These are phyloP conservation scores for Pristionchus exspectatus DNA, from an alignment of 2,888 invertebrate species.

Conservation along the genomic window DNA sequence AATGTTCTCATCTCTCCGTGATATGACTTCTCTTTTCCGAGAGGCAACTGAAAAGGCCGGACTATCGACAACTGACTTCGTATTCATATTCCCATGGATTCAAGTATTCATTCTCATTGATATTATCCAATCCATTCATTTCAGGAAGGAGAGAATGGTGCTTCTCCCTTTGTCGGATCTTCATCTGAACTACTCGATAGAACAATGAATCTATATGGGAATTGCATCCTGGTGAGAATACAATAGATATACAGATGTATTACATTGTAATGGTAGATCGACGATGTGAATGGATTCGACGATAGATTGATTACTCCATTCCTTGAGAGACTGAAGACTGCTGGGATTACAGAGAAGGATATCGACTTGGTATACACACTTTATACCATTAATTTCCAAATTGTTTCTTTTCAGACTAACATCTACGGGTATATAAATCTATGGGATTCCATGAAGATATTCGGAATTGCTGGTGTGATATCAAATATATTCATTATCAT, in stretches of 20 bases:
- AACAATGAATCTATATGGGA: constrained; percentile 57
- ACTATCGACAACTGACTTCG: constrained; percentile 60
- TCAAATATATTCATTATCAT: background rate
- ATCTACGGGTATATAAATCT: constrained; percentile 58
- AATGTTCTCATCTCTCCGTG: constrained; percentile 65
- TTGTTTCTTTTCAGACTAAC: constrained; percentile 21
- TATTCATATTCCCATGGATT: constrained; percentile 65
- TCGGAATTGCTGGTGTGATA: constrained; percentile 67
- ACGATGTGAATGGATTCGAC: constrained; percentile 65
- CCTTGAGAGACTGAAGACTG: constrained; percentile 59
- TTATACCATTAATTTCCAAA: background rate
- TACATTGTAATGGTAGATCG: constrained; percentile 59
- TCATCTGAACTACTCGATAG: constrained; percentile 46
- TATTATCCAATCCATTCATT: background rate
- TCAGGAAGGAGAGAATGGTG: constrained; percentile 59
- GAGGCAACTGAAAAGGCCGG: constrained; percentile 60
- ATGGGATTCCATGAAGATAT: constrained; percentile 60
- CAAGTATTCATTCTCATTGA: constrained; percentile 50
- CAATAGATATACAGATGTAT: background rate
- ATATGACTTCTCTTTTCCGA: constrained; percentile 61
- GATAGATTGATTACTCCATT: constrained; percentile 64
- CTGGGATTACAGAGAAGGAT: constrained; percentile 56
- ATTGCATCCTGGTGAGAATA: constrained; percentile 58
- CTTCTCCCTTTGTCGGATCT: constrained; percentile 60
- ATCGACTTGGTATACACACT: constrained; percentile 57